These are phyloP conservation scores for Saiga tatarica DNA, from an alignment of 2,113 vertebrate genomes.

Conservation along the genomic window DNA sequence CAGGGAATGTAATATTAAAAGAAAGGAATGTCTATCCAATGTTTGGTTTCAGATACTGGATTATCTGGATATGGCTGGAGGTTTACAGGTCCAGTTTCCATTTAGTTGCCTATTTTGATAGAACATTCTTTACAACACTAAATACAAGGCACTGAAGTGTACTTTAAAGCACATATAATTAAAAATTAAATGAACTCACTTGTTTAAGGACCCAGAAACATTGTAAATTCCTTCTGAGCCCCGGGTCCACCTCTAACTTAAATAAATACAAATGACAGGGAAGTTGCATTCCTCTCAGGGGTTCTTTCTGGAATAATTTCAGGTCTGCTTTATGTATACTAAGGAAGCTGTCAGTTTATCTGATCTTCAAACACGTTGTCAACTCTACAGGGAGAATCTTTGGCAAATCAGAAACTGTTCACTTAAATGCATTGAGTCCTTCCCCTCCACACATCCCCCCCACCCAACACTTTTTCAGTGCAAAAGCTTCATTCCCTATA, in stretches of 20 bases:
- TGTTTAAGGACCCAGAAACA: neutral
- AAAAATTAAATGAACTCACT: neutral
- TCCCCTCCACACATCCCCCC: neutral
- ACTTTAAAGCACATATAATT: neutral
- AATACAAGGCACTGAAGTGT: neutral
- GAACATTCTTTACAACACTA: neutral
- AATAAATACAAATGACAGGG: conserved; percentile 71
- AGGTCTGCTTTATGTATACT: conserved; percentile 79
- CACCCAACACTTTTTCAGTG: neutral
- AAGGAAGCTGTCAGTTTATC: conserved; percentile 82
- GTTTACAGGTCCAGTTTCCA: neutral
- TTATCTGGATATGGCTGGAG: neutral
- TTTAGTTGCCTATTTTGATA: neutral
- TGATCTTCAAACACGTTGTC: conserved; percentile 78
- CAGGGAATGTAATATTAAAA: neutral
- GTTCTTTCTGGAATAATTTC: conserved; percentile 81
- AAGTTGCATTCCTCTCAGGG: conserved; percentile 74
- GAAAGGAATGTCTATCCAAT: neutral
- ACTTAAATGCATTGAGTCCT: conserved; percentile 76
- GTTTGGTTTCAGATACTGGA: neutral
- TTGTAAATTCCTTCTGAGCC: conserved; percentile 66
- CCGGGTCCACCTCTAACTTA: conserved; percentile 73
- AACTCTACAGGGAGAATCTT: conserved; percentile 74
- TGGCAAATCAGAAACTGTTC: conserved; percentile 77
- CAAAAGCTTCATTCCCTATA: conserved; percentile 65